These are phyloP conservation scores for Apotomis turbidana DNA, from an alignment of 2,888 invertebrate genomes.

Conservation along the genomic window DNA sequence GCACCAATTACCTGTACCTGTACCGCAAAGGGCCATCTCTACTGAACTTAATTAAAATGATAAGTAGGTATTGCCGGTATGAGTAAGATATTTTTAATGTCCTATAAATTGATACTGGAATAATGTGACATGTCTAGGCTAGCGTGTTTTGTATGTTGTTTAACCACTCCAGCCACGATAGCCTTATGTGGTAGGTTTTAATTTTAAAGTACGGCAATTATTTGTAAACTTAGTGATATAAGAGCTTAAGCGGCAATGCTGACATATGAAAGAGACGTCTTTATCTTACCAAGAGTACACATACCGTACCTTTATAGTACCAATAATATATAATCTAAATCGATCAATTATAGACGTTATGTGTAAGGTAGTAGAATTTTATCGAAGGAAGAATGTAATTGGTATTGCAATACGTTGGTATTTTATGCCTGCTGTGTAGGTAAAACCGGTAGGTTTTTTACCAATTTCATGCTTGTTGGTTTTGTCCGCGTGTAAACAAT, in stretches of 20 bases:
- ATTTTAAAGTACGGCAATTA: not conserved
- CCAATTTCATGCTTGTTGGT: not conserved
- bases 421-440: not conserved
- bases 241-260: not conserved
- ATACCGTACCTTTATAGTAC: not conserved
- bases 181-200: not conserved
- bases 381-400: not conserved
- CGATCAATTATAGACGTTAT: not conserved
- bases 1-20: slow-evolving; percentile 40
- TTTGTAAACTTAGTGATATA: not conserved
- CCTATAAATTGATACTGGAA: slow-evolving; percentile 44
- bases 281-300: not conserved
- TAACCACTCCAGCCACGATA: slow-evolving; percentile 8
- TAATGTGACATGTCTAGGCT: slow-evolving; percentile 27
- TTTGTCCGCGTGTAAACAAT: not conserved
- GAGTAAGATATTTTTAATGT: slow-evolving; percentile 45
- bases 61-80: slow-evolving; percentile 41
- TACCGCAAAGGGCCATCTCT: slow-evolving; percentile 44
- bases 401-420: not conserved
- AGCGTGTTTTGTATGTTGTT: slow-evolving; percentile 11
- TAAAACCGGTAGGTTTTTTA: not conserved
- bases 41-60: slow-evolving; percentile 45
- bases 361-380: not conserved
- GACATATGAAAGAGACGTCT: not conserved
- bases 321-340: not conserved